Base-by-base conservation (phyloP, 23 tunicate species). In the Clavelina lepadiformis region DNA sequence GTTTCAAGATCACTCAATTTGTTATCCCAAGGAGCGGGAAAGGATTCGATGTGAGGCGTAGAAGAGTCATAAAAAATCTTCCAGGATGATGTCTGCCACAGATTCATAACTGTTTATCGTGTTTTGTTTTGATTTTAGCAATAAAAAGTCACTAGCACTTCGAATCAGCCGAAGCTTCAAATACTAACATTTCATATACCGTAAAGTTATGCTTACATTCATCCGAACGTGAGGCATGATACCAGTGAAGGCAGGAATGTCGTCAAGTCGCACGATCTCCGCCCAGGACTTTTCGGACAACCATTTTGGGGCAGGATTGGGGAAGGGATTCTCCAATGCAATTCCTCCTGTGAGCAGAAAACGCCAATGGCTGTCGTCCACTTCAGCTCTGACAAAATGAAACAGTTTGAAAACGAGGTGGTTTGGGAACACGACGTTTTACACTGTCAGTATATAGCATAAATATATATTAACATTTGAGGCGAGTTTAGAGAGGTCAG, bases 281-380 rank as follows among this genome's bases (percentile, higher is more conserved):
- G 85, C 95, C 95, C 95, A 86, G 18, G 95, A 86, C 47, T 86
- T 86, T 27, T 86, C 85, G 13, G 95, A 53, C 46, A 86, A 33
- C 95, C 95, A 86, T 4, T 82, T 55, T 3, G 80, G 56, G 1
- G 85, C 83, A 4, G 95, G 95, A 46, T 86, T 86, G 25, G 95
- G 80, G 33, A 79, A 65, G 15, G 95, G 85, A 52, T 86, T 86
- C 33, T 86, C 95, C 13, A 86, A 34, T 28, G 95, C 95, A 13
- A 86, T 61, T 23, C 95, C 95, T 5, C 95, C 95, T 28, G 95
- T 86, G 4, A 86, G 80, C 8, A 86, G 74, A 58, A 86, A 86
- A 30, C 80, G 64, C 95, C 95, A 86, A 30, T 77, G 74, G 5
- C 45, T 33, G 63, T 86, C 85, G n/a, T 70, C 61, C 8, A 78